phyloP scores from a whole-genome alignment of 2,888 invertebrate species.

The Luffia ferchaultella region DNA sequence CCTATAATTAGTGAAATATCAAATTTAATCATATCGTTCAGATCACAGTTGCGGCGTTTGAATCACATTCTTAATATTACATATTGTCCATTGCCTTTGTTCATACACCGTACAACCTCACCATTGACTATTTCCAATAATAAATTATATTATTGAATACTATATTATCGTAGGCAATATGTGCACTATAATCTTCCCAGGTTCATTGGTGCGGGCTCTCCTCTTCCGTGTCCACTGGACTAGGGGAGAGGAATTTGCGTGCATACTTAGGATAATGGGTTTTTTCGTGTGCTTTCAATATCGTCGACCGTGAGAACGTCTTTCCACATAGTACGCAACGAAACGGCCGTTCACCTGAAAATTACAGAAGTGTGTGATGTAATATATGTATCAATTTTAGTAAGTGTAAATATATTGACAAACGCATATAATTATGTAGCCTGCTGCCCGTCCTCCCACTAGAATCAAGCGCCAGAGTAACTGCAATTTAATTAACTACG shows the following conservation, averaged over 20 bases:
- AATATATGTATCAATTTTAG: no score
- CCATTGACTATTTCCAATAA: constrained; percentile 44
- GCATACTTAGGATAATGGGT: constrained; percentile 93
- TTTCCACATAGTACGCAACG: constrained; percentile 89
- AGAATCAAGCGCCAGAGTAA: no score
- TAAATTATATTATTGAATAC: constrained; percentile 29
- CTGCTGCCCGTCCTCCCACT: no score
- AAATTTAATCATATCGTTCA: constrained; percentile 68
- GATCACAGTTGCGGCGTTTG: constrained; percentile 68
- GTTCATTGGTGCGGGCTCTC: constrained; percentile 78
- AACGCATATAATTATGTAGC: no score
- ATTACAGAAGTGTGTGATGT: no score
- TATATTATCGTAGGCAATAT: constrained; percentile 29
- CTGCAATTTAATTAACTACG: no score
- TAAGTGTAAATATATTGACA: no score
- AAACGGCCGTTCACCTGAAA: constrained; percentile 84
- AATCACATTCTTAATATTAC: constrained; percentile 61
- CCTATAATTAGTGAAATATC: constrained; percentile 61
- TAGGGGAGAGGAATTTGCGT: constrained; percentile 87
- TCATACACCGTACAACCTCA: constrained; percentile 20
- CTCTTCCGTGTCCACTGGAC: constrained; percentile 84
- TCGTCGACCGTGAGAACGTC: constrained; percentile 90
- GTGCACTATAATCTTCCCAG: constrained; percentile 26
- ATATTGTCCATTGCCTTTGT: not conserved
- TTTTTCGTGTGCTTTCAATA: constrained; percentile 92